Percentiles rank a stretch among this genome's conserved stretches.
These are phyloP conservation scores for Laterallus jamaicensis DNA, from an alignment of 2,113 vertebrate species.

Conservation along the genomic window DNA sequence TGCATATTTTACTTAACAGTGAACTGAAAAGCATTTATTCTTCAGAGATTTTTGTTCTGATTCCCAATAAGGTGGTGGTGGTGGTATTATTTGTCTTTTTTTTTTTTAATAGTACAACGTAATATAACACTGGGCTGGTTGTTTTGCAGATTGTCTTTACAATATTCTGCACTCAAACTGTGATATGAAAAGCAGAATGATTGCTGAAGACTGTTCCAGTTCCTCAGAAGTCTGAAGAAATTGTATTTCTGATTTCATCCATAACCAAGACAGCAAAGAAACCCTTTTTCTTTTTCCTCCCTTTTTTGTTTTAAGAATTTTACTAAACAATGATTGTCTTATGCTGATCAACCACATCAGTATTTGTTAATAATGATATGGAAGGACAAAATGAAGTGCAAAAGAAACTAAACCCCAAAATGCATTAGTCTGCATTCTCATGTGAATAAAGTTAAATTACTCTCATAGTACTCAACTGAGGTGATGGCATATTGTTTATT, in stretches of 20 bases:
- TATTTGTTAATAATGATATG: neutral
- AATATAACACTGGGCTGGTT: neutral
- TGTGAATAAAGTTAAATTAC: neutral
- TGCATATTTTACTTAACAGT: conserved; percentile 43
- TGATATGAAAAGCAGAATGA: neutral
- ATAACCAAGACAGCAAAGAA: neutral
- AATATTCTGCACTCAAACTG: neutral
- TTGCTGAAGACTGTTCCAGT: neutral
- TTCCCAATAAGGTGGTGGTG: neutral
- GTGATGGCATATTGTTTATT: neutral
- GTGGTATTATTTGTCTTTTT: neutral
- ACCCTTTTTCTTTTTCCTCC: fast-evolving
- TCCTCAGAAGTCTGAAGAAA: neutral
- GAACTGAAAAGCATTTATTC: conserved; percentile 16
- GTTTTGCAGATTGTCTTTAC: neutral
- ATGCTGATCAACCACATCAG: neutral
- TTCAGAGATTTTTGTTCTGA: neutral
- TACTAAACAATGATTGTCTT: neutral
- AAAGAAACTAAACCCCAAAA: neutral
- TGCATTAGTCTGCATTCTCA: neutral
- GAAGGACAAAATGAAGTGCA: neutral
- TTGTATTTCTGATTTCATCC: neutral
- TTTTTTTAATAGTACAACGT: neutral
- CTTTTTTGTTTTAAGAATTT: neutral
- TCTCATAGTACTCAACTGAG: neutral